A percentile compares a stretch with the other conserved stretches of the same genome.
Conservation (phyloP, 2,113 vertebrate species). For the Gasterosteus nipponicus region DNA sequence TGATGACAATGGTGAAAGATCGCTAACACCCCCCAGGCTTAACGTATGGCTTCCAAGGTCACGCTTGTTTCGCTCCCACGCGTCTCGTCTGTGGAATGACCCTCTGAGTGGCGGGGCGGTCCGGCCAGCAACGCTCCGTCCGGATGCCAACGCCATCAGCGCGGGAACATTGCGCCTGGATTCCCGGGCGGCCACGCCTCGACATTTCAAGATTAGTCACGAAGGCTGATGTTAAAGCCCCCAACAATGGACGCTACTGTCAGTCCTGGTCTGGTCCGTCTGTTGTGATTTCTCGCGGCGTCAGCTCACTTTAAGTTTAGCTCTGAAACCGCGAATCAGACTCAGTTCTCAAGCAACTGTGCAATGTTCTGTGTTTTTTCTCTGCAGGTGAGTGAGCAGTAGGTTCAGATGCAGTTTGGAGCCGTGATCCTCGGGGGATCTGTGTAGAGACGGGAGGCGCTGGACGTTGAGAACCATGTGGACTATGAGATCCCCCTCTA, state of each 20-base stretch:
- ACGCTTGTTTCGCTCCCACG: slow-evolving; percentile 59
- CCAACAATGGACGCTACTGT: slow-evolving; percentile 59
- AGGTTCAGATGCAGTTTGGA: slow-evolving; percentile 3
- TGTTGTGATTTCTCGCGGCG: background rate
- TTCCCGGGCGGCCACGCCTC: slow-evolving; percentile 54
- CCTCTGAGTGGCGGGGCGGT: slow-evolving; percentile 27
- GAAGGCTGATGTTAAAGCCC: slow-evolving; percentile 59
- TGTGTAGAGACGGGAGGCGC: slow-evolving; percentile 36
- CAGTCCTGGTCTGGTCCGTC: slow-evolving; percentile 1
- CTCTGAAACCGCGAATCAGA: background rate
- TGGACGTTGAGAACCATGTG: slow-evolving; percentile 52
- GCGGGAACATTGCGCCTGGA: slow-evolving; percentile 58
- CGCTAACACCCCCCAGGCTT: slow-evolving; percentile 59
- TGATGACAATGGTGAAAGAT: slow-evolving; percentile 65
- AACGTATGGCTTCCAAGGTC: slow-evolving; percentile 63
- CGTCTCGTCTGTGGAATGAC: slow-evolving; percentile 54
- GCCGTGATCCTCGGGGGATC: slow-evolving; percentile 54
- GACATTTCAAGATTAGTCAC: slow-evolving; percentile 69
- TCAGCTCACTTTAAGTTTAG: background rate
- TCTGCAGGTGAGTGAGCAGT: slow-evolving; percentile 1
- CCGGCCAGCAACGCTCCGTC: slow-evolving; percentile 33
- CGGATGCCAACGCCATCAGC: slow-evolving; percentile 67
- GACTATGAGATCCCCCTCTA: slow-evolving; percentile 47
- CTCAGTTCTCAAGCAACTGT: background rate
- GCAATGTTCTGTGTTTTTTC: background rate